Conservation (phyloP, 1,140 invertebrate species). For the Camponotus floridanus region DNA sequence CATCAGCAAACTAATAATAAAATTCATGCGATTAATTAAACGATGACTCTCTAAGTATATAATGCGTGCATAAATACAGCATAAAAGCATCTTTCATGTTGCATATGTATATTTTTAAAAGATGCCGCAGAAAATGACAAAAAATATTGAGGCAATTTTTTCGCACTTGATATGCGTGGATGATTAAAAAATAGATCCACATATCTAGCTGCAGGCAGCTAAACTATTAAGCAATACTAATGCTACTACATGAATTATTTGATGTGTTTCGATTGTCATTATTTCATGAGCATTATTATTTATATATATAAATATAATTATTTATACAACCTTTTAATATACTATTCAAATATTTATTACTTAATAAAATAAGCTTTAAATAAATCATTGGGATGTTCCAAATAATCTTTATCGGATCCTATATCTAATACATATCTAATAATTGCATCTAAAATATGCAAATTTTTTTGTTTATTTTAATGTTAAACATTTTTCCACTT, state of each 20-base stretch:
- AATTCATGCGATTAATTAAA: constrained; percentile 31
- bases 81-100: not conserved
- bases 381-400: not conserved
- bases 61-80: not conserved
- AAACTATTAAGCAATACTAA: constrained; percentile 36
- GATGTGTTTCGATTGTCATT: not conserved
- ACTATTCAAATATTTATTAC: not conserved
- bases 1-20: not conserved
- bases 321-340: not conserved
- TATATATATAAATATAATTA: too few relatives aligned
- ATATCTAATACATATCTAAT: too few relatives aligned
- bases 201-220: not conserved
- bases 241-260: not conserved
- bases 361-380: not conserved
- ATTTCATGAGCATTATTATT: not conserved
- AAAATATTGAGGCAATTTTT: not conserved
- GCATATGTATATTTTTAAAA: not conserved
- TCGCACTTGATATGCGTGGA: not conserved
- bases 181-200: constrained; percentile 7
- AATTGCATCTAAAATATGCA: not conserved
- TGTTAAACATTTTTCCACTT: not conserved
- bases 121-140: not conserved
- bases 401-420: not conserved
- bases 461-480: not conserved
- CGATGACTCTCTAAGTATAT: not conserved